Evolutionary conservation across 2,888 invertebrate species (phyloP).

Genomic region (Silvanus unidentatus): DNA sequence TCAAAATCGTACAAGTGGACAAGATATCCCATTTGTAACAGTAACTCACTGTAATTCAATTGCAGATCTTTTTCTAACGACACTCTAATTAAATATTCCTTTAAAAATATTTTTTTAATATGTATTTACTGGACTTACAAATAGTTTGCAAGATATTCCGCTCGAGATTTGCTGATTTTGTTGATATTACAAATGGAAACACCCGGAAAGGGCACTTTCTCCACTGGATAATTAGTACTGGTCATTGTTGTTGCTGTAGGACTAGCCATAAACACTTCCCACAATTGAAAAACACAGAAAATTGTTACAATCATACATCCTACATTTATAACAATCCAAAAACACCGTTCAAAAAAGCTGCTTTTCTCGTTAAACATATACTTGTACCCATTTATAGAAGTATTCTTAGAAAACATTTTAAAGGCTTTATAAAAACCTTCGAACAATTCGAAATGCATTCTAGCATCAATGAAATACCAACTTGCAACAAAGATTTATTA

Average conservation of each 20-base stretch:
- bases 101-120: too few relatives aligned
- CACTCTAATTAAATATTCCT: too few relatives aligned
- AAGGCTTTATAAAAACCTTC: background rate
- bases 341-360: conserved; percentile 1
- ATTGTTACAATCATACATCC: background rate
- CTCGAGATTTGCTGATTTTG: conserved; percentile 50
- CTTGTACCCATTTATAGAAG: conserved; percentile 1
- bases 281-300: conserved; percentile 6
- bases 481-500: too few relatives aligned
- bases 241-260: conserved; percentile 49
- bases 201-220: conserved; percentile 57
- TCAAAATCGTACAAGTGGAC: too few relatives aligned
- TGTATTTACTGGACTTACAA: conserved; percentile 36
- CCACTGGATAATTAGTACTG: conserved; percentile 50
- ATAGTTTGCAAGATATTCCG: conserved; percentile 36
- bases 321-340: background rate
- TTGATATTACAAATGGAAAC: conserved; percentile 59
- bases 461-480: too few relatives aligned
- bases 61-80: too few relatives aligned
- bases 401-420: background rate
- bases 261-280: conserved; percentile 29
- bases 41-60: too few relatives aligned
- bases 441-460: conserved; percentile 1
- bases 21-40: too few relatives aligned
- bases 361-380: background rate